Evolutionary conservation across 2,797 vertebrate genomes (phyloP).

Genomic region (Chaunax sp.): DNA sequence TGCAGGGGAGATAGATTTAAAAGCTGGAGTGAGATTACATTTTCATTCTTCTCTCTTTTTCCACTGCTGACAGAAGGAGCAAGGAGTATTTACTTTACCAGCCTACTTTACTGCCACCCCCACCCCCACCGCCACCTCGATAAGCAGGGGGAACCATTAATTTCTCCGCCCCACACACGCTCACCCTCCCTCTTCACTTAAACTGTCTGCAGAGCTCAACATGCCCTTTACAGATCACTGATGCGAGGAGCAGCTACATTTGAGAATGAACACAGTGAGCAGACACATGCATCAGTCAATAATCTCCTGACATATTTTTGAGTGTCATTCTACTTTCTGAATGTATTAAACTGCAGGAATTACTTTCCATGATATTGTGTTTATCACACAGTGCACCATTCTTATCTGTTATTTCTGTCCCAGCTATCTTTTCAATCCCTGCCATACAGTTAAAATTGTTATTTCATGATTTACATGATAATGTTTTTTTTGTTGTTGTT

Average conservation of each 20-base stretch:
- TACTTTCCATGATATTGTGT: no score
- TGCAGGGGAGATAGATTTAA: slow-evolving; percentile 53
- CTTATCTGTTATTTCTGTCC: no score
- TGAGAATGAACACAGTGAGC: slow-evolving; percentile 7
- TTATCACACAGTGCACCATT: no score
- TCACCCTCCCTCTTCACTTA: slow-evolving; percentile 42
- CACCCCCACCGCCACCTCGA: slow-evolving; percentile 16
- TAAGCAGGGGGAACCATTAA: slow-evolving; percentile 55
- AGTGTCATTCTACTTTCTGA: no score
- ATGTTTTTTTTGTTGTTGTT: no score
- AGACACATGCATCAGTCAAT: neutral
- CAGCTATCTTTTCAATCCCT: no score
- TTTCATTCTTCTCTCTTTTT: slow-evolving; percentile 64
- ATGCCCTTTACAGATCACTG: slow-evolving; percentile 54
- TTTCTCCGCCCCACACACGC: slow-evolving; percentile 34
- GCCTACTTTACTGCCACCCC: slow-evolving; percentile 56
- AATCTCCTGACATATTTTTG: no score
- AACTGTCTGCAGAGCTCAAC: slow-evolving; percentile 55
- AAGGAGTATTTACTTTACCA: slow-evolving; percentile 71
- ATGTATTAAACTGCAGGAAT: no score
- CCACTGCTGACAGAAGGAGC: slow-evolving; percentile 53
- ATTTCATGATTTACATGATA: no score
- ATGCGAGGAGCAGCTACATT: slow-evolving; percentile 13
- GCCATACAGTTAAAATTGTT: no score
- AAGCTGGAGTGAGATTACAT: slow-evolving; percentile 61